phyloP scores from a whole-genome alignment of 1,140 invertebrate species.

The Drosophila albomicans region DNA sequence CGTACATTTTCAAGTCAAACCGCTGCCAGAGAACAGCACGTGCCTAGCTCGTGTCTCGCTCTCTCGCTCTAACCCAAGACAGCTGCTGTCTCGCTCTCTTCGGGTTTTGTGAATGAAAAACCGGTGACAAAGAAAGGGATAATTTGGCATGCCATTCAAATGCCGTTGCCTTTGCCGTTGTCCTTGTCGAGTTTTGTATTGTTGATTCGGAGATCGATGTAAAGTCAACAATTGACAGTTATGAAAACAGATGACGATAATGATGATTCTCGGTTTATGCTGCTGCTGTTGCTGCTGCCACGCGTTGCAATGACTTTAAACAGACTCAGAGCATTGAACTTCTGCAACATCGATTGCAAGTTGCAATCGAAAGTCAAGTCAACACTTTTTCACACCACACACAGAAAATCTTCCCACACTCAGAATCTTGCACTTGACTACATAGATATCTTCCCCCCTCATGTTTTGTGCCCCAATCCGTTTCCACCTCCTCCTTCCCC shows the following conservation, averaged over 20 bases:
- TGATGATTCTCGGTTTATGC: conserved; percentile 32
- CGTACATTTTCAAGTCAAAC: conserved; percentile 22
- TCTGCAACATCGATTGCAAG: neutral
- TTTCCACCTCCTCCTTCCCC: no score
- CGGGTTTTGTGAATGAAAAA: conserved; percentile 34
- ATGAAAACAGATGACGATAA: conserved; percentile 78
- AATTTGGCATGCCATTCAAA: conserved; percentile 47
- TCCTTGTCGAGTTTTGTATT: conserved; percentile 32
- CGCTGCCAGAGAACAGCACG: conserved; percentile 23
- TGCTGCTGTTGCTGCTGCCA: conserved; percentile 7
- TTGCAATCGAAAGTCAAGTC: conserved; percentile 26
- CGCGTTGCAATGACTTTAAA: conserved; percentile 2
- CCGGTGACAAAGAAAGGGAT: conserved; percentile 31
- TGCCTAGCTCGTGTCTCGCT: conserved; percentile 19
- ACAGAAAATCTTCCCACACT: conserved; percentile 71
- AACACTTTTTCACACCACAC: conserved; percentile 36
- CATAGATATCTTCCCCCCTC: neutral
- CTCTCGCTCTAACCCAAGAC: conserved; percentile 20
- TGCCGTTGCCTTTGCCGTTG: conserved; percentile 19
- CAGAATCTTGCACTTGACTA: conserved; percentile 61
- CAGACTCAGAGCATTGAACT: conserved; percentile 22
- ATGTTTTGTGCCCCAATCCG: conserved; percentile 13
- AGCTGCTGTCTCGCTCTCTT: neutral
- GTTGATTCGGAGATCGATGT: conserved; percentile 59
- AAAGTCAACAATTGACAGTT: conserved; percentile 82